These are phyloP conservation scores for Ericerus pela DNA, from an alignment of 1,140 invertebrate genomes.

Conservation along the genomic window DNA sequence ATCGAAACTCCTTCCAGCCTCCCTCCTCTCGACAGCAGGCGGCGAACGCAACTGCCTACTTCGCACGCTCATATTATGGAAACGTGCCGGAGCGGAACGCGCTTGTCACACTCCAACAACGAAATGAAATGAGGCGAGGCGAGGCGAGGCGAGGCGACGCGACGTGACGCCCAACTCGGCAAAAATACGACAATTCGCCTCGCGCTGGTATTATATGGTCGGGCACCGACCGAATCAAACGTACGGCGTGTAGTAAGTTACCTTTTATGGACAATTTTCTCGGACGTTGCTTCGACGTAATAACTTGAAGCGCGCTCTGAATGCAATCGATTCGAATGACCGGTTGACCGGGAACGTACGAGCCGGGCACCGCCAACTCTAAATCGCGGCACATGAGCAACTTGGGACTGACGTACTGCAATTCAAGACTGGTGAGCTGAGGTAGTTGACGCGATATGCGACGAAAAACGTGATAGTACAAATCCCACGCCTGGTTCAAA, in stretches of 20 bases:
- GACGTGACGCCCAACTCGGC: too few species aligned
- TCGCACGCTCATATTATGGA: too few species aligned
- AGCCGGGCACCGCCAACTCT: conserved; percentile 88
- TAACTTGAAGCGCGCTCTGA: conserved; percentile 70
- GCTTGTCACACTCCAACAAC: too few species aligned
- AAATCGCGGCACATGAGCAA: conserved; percentile 75
- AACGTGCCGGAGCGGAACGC: too few species aligned
- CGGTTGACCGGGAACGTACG: conserved; percentile 77
- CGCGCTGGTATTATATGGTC: too few species aligned
- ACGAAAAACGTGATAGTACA: conserved; percentile 96
- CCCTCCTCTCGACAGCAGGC: too few species aligned
- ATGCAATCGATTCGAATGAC: conserved; percentile 78
- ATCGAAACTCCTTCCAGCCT: too few species aligned
- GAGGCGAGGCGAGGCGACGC: too few species aligned
- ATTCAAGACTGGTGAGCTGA: conserved; percentile 70
- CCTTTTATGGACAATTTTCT: conserved; percentile 85
- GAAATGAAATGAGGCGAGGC: too few species aligned
- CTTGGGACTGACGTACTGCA: conserved; percentile 91
- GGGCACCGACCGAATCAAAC: too few species aligned
- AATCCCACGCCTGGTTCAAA: conserved; percentile 94
- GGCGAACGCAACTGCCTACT: too few species aligned
- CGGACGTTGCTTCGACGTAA: conserved; percentile 94
- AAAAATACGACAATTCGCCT: too few species aligned
- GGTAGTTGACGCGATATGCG: conserved; percentile 88
- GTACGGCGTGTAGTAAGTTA: conserved; percentile 25